These are phyloP conservation scores for Microcebus ravelobensis DNA, from an alignment of 2,113 vertebrate species.

Conservation along the genomic window DNA sequence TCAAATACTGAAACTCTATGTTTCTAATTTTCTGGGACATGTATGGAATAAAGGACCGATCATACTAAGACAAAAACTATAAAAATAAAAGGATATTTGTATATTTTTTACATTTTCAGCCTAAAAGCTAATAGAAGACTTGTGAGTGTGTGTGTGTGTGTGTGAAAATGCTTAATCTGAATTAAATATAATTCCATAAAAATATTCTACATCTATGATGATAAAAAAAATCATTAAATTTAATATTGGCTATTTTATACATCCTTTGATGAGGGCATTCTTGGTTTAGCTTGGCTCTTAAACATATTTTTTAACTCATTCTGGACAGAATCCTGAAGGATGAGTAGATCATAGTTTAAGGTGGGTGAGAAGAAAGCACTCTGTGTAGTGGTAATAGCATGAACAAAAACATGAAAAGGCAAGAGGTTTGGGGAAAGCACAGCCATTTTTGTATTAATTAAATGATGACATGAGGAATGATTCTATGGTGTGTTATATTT, in stretches of 20 bases:
- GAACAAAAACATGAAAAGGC: not conserved
- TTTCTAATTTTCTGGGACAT: not conserved
- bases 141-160: not conserved
- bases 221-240: not conserved
- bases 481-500: not conserved
- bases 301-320: not conserved
- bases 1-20: not conserved
- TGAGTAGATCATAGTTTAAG: not conserved
- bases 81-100: not conserved
- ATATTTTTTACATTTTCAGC: not conserved
- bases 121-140: not conserved
- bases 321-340: not conserved
- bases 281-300: not conserved
- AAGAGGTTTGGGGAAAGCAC: not conserved
- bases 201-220: not conserved
- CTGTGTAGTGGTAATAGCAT: not conserved
- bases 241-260: not conserved
- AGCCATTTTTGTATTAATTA: not conserved
- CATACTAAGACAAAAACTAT: not conserved
- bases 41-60: not conserved
- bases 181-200: not conserved
- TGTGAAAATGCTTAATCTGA: not conserved
- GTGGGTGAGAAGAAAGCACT: not conserved
- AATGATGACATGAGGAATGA: not conserved
- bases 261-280: not conserved